phyloP scores from a whole-genome alignment of 1,140 invertebrate species.

The Rhysida immarginata region DNA sequence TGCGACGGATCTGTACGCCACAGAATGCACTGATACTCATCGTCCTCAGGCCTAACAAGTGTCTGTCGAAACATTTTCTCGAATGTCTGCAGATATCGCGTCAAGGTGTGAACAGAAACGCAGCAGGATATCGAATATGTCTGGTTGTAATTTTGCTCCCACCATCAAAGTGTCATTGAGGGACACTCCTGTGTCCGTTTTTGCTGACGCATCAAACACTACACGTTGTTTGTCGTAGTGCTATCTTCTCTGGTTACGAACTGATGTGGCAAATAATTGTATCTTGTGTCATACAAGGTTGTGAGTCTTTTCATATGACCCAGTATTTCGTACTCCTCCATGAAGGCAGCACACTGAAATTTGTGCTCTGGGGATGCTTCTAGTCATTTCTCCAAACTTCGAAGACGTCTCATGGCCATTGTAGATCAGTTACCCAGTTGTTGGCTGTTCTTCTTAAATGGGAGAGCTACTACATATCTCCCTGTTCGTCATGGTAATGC shows the following conservation, averaged over 20 bases:
- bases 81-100: conserved; percentile 25
- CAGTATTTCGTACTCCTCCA: neutral
- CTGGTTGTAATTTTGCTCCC: too few species aligned
- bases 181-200: conserved; percentile 17
- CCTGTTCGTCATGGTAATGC: neutral
- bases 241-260: conserved; percentile 19
- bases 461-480: neutral
- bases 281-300: neutral
- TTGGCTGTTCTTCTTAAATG: neutral
- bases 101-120: conserved; percentile 17
- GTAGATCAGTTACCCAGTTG: neutral
- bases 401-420: neutral
- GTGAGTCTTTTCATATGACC: conserved; percentile 2
- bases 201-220: conserved; percentile 27
- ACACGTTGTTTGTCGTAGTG: conserved; percentile 23
- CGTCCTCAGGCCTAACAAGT: conserved; percentile 21
- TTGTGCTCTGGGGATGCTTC: neutral
- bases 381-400: neutral
- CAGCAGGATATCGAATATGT: too few species aligned
- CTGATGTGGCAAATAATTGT: conserved; percentile 30
- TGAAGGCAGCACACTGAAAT: neutral
- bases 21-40: too few species aligned
- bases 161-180: conserved; percentile 25
- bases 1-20: conserved; percentile 24
- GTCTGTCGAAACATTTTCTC: too few species aligned